phyloP scores from a whole-genome alignment of 2,888 invertebrate species.

The Cabera pusaria region DNA sequence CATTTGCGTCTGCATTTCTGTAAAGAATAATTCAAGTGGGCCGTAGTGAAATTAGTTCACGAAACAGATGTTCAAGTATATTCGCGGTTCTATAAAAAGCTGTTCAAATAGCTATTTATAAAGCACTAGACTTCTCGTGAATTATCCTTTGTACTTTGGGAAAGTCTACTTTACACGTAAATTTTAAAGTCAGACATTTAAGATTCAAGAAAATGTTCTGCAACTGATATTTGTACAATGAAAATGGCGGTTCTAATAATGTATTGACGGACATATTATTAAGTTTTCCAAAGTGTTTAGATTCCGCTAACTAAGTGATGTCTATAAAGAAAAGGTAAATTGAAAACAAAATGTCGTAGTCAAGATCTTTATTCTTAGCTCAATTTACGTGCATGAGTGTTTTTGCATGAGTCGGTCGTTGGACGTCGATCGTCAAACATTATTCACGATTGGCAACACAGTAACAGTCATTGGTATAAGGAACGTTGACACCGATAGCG shows the following conservation, averaged over 20 bases:
- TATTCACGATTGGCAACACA: slow-evolving; percentile 40
- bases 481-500: slow-evolving; percentile 41
- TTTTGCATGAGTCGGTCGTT: slow-evolving; percentile 57
- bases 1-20: not conserved
- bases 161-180: slow-evolving; percentile 24
- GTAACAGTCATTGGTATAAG: slow-evolving; percentile 40
- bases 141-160: slow-evolving; percentile 42
- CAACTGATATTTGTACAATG: too few relatives aligned
- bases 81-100: slow-evolving; percentile 32
- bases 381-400: slow-evolving; percentile 54
- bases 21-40: slow-evolving; percentile 9
- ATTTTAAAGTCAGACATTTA: slow-evolving; percentile 20
- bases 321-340: slow-evolving; percentile 54
- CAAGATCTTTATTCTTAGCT: slow-evolving; percentile 38
- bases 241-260: too few relatives aligned
- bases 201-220: too few relatives aligned
- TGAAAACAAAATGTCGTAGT: slow-evolving; percentile 45
- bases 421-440: slow-evolving; percentile 38
- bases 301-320: slow-evolving; percentile 52
- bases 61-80: slow-evolving; percentile 31
- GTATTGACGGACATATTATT: slow-evolving; percentile 20
- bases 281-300: slow-evolving; percentile 42
- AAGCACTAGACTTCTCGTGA: slow-evolving; percentile 41
- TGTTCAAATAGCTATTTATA: slow-evolving; percentile 48
- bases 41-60: slow-evolving; percentile 20